Evolutionary conservation across 2,888 invertebrate genomes (phyloP).

Genomic region (Drepanosiphum platanoidis): DNA sequence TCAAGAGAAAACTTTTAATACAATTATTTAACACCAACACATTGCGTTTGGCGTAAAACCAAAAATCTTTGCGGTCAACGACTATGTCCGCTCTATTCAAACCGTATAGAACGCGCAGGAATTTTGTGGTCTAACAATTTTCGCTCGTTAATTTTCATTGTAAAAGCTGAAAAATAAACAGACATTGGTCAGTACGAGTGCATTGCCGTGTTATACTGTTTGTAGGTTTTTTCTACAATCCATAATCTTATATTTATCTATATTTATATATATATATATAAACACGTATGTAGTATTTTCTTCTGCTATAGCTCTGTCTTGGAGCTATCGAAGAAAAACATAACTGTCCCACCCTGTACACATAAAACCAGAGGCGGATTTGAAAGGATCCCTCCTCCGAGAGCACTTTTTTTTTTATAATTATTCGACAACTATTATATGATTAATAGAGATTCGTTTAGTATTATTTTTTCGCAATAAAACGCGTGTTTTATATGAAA

Average conservation of each 20-base stretch:
- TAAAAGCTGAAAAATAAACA: neutral
- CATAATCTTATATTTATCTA: no score
- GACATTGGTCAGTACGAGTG: neutral
- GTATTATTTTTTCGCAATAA: no score
- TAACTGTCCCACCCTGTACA: neutral
- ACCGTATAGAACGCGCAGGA: neutral
- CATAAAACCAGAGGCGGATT: no score
- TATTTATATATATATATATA: neutral
- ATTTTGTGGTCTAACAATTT: neutral
- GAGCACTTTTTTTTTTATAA: no score
- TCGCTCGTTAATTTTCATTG: neutral
- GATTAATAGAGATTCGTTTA: no score
- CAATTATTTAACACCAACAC: neutral
- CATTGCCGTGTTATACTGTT: neutral
- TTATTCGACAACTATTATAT: no score
- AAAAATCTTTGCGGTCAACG: constrained; percentile 28
- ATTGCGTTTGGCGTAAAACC: constrained; percentile 25
- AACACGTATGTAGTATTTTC: neutral
- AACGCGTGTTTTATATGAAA: no score
- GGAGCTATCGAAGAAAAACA: neutral
- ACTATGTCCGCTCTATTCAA: neutral
- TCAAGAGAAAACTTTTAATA: constrained; percentile 15
- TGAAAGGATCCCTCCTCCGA: no score
- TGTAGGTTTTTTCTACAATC: neutral
- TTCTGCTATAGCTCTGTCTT: neutral